Percentiles rank a stretch among this genome's conserved stretches.
phyloP scores from a whole-genome alignment of 1,140 invertebrate species.

The Megathymus violae region DNA sequence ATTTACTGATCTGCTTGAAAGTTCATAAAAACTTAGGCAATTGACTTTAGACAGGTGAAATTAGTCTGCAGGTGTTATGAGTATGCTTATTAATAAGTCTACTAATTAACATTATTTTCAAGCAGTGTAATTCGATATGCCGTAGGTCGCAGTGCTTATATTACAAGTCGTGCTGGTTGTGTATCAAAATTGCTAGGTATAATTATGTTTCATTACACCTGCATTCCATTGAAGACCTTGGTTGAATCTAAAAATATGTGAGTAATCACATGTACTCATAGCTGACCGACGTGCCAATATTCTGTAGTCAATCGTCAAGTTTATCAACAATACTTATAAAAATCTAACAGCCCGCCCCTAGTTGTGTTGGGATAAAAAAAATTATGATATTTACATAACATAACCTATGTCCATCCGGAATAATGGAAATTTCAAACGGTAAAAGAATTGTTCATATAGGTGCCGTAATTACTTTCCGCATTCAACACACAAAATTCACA shows the following conservation, averaged over 20 bases:
- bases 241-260: constrained; percentile 14
- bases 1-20: no score
- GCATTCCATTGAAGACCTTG: constrained; percentile 23
- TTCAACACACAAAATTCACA: no score
- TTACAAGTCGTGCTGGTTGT: constrained; percentile 19
- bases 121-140: constrained; percentile 18
- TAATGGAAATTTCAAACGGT: no score
- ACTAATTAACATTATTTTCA: constrained; percentile 14
- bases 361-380: no score
- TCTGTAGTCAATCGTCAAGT: constrained; percentile 38
- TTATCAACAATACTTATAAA: constrained; percentile 37
- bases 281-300: constrained; percentile 9
- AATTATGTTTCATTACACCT: constrained; percentile 24
- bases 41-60: no score
- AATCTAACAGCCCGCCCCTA: no score
- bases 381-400: no score
- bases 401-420: no score
- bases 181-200: constrained; percentile 15
- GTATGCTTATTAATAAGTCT: not conserved
- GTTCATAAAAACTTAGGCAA: no score
- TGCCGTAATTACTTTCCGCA: no score
- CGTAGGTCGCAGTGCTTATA: constrained; percentile 4
- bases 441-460: no score
- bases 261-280: constrained; percentile 7
- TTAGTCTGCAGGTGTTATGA: not conserved